Evolutionary conservation across 2,888 invertebrate genomes (phyloP).

Genomic region (Trilocha varians): DNA sequence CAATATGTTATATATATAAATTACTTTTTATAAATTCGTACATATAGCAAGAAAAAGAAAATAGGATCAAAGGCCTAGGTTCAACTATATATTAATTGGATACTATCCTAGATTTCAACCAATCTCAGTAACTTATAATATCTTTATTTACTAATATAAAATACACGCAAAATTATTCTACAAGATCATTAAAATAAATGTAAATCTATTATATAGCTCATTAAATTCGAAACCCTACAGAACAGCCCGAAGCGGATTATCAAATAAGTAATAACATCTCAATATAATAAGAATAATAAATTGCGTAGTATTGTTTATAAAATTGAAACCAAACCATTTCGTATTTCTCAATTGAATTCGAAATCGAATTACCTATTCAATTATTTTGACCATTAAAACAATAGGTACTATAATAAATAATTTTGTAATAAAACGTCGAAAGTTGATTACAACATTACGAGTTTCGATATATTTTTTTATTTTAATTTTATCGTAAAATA

Average conservation of each 20-base stretch:
- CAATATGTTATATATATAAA: too few relatives aligned
- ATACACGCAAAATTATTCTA: too few relatives aligned
- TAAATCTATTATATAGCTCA: background rate
- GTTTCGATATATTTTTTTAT: slow-evolving; percentile 1
- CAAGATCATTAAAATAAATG: too few relatives aligned
- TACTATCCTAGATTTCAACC: too few relatives aligned
- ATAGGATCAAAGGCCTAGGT: too few relatives aligned
- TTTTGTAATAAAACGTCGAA: slow-evolving; percentile 5
- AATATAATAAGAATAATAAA: slow-evolving; percentile 24
- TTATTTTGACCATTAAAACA: slow-evolving; percentile 5
- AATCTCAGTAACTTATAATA: too few relatives aligned
- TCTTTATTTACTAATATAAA: too few relatives aligned
- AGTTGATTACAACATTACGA: slow-evolving; percentile 1
- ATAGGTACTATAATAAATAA: slow-evolving; percentile 3
- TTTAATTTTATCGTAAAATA: background rate
- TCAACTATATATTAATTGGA: too few relatives aligned
- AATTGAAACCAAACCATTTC: slow-evolving; percentile 22
- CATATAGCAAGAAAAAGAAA: too few relatives aligned
- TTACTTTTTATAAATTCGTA: too few relatives aligned
- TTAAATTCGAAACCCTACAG: background rate
- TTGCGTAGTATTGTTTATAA: slow-evolving; percentile 27
- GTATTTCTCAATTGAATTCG: slow-evolving; percentile 24
- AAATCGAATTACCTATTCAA: slow-evolving; percentile 28
- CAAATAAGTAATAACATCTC: slow-evolving; percentile 19
- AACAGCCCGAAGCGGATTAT: slow-evolving; percentile 5